Base-by-base conservation (phyloP, 2,113 vertebrate genomes). In the Pseudonaja textilis region DNA sequence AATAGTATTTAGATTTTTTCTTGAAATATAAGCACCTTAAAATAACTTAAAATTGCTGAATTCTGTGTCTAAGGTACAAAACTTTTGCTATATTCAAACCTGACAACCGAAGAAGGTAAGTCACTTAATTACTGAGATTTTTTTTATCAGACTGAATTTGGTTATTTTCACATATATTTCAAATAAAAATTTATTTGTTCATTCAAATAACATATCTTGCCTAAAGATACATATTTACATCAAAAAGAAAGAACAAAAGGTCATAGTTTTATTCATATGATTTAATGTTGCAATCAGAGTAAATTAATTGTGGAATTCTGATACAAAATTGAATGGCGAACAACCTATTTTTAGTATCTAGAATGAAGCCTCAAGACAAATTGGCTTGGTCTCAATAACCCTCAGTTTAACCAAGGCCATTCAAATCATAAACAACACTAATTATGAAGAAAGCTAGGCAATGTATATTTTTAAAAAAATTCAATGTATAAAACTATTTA, bases 311-410 rank as follows among this genome's bases (percentile, higher is more conserved):
- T 2, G 42, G 94, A 92, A 61, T 81, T 89, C 55, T 92, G 87
- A 29, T 0, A 86, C 1, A 45, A 87, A 54, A 89, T 47, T 90
- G 94, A 93, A n/a, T 90, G 1, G 0, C 23, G 4, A 86, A 34
- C 88, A 50, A 91, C 39, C 87, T 93, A 90, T 95, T 96, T 95
- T 95, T 86, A 92, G 87, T 0, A 93, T 26, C 50, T 25, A 91
- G 39, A 94, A 69, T 91, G 93, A 29, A 90, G 93, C 92, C 93
- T 89, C 88, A 26, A 52, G 56, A 23, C 92, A 96, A 96, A 93
- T 64, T 95, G 87, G 59, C 42, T 64, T 95, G 64, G 87, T 69
- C 22, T 85, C 55, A 93, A 89, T 23, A 93, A 89, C 23, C 89
- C 89, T 94, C 54, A 93, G 91, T 92, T 25, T 91, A 93, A 59